These are phyloP conservation scores for Drosophila histrio DNA, from an alignment of 2,888 invertebrate genomes.

Conservation along the genomic window DNA sequence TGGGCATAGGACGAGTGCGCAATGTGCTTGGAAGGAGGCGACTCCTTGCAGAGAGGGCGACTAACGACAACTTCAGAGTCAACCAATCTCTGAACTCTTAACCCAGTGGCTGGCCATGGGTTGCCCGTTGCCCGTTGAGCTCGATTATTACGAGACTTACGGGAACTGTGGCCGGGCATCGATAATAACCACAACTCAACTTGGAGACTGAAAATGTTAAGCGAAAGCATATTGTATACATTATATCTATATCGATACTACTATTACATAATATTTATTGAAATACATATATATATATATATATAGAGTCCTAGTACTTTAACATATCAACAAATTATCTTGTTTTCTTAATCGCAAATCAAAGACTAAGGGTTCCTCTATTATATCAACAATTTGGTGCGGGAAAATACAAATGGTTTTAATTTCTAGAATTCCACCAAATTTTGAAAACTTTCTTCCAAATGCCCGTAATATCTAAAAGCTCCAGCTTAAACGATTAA, in stretches of 20 bases:
- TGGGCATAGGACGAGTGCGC: conserved; percentile 49
- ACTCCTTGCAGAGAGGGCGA: conserved; percentile 4
- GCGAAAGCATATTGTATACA: conserved; percentile 23
- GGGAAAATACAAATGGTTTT: too few relatives aligned
- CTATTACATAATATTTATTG: conserved; percentile 44
- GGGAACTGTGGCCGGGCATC: conserved; percentile 46
- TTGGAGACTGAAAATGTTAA: conserved; percentile 52
- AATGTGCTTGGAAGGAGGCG: conserved; percentile 12
- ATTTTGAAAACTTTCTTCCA: too few relatives aligned
- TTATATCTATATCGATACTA: conserved; percentile 9
- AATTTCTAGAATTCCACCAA: too few relatives aligned
- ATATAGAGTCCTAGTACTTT: background rate
- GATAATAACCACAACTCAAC: conserved; percentile 27
- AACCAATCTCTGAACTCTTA: conserved; percentile 12
- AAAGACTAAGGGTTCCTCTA: too few relatives aligned
- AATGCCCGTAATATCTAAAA: too few relatives aligned
- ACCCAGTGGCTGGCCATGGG: conserved; percentile 81
- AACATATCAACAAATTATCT: conserved; percentile 8
- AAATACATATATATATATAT: conserved; percentile 20
- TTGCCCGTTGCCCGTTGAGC: conserved; percentile 51
- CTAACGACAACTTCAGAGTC: background rate
- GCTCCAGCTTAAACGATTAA: too few relatives aligned
- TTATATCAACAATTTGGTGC: too few relatives aligned
- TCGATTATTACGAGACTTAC: conserved; percentile 57
- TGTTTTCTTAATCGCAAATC: too few relatives aligned